phyloP scores from a whole-genome alignment of 1,140 invertebrate species.

The Trachymyrmex septentrionalis region DNA sequence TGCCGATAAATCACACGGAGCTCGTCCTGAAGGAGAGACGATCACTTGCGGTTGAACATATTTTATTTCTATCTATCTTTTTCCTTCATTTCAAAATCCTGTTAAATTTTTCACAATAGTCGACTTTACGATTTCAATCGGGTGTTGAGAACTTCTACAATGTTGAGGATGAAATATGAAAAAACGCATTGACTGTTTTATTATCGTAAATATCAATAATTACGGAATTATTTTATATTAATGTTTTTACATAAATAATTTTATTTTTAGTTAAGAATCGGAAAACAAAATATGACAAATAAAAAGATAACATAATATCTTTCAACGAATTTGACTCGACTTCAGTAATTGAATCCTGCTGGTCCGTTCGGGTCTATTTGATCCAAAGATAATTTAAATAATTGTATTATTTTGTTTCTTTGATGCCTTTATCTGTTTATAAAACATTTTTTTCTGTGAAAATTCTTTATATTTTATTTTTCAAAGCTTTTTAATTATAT shows the following conservation, averaged over 20 bases:
- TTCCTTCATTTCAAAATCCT: background rate
- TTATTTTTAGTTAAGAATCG: background rate
- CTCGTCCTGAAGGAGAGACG: slow-evolving; percentile 17
- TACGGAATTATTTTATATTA: background rate
- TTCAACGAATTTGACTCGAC: background rate
- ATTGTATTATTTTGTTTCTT: no score
- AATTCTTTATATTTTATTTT: no score
- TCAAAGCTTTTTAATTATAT: no score
- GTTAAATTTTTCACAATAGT: slow-evolving; percentile 39
- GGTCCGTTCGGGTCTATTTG: no score
- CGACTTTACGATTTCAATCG: background rate
- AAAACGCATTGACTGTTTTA: background rate
- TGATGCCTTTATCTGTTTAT: no score
- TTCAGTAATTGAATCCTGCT: background rate
- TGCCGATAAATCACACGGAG: slow-evolving; percentile 33
- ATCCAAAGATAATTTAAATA: no score
- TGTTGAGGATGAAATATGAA: background rate
- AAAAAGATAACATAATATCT: background rate
- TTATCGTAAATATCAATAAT: background rate
- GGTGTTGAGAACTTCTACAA: background rate
- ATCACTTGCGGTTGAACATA: slow-evolving; percentile 28
- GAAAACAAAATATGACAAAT: background rate
- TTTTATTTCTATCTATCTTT: slow-evolving; percentile 28
- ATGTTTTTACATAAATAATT: background rate
- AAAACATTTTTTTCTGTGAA: no score